Conservation (phyloP, 2,113 vertebrate genomes). For the Gavia stellata region DNA sequence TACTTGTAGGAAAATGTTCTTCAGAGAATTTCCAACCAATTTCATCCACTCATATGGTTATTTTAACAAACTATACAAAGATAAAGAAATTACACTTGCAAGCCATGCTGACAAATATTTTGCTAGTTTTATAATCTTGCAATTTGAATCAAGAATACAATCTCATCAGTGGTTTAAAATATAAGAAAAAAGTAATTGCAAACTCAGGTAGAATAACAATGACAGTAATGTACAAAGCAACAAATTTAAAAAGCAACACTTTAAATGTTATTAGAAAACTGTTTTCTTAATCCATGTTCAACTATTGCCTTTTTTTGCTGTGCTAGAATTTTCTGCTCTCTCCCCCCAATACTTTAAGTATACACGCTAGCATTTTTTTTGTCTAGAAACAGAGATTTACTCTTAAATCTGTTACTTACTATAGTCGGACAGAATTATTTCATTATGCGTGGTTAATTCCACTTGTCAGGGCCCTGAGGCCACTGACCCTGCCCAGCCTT, state of each 20-base stretch:
- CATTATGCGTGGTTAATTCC: constrained; percentile 29
- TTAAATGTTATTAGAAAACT: neutral
- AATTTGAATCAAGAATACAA: neutral
- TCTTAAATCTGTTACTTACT: neutral
- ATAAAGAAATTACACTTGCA: neutral
- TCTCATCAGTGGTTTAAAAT: neutral
- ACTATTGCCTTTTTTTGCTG: neutral
- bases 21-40: neutral
- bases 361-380: neutral
- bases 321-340: neutral
- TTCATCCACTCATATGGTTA: neutral
- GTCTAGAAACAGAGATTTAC: neutral
- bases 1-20: neutral
- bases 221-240: neutral
- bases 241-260: neutral
- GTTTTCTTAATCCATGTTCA: neutral
- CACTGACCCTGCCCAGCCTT: neutral
- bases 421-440: neutral
- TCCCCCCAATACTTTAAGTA: neutral
- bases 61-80: neutral
- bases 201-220: neutral
- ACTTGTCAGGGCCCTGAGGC: neutral
- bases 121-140: neutral
- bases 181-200: neutral
- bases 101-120: neutral